These are phyloP conservation scores for Andrena flavipes DNA, from an alignment of 2,888 invertebrate species.

Conservation along the genomic window DNA sequence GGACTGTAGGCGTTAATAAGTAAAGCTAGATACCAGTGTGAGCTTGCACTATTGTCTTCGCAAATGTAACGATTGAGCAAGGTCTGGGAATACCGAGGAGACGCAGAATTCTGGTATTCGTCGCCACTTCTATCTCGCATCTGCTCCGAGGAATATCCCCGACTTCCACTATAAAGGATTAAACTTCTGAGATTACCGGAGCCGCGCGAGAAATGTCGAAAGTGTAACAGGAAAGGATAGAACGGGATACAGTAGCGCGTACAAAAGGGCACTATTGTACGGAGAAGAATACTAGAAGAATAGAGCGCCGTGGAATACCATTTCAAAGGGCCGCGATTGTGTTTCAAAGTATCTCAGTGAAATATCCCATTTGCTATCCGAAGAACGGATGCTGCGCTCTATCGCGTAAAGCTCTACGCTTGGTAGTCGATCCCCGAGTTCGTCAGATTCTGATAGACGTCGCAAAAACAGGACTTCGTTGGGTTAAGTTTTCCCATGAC, in stretches of 20 bases:
- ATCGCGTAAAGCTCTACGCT: slow-evolving; percentile 2
- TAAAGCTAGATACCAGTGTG: too few relatives aligned
- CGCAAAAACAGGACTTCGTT: not conserved
- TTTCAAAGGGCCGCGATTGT: slow-evolving; percentile 25
- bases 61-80: too few relatives aligned
- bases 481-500: not conserved
- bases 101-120: too few relatives aligned
- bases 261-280: slow-evolving; percentile 26
- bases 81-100: too few relatives aligned
- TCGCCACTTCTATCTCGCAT: too few relatives aligned
- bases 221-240: slow-evolving; percentile 25
- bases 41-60: too few relatives aligned
- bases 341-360: slow-evolving; percentile 25
- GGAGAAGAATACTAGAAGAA: slow-evolving; percentile 9
- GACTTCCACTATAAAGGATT: not conserved
- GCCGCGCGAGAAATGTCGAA: slow-evolving; percentile 16
- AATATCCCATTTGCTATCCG: not conserved
- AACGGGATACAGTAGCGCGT: slow-evolving; percentile 30
- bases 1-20: too few relatives aligned
- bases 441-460: not conserved
- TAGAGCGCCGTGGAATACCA: slow-evolving; percentile 13
- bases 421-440: not conserved
- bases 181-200: slow-evolving; percentile 24
- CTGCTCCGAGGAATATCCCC: not conserved
- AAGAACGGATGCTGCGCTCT: not conserved